A percentile compares a stretch with the other conserved stretches of the same genome.
Evolutionary conservation across 2,797 vertebrate species (phyloP).

Genomic region (Catharus ustulatus): DNA sequence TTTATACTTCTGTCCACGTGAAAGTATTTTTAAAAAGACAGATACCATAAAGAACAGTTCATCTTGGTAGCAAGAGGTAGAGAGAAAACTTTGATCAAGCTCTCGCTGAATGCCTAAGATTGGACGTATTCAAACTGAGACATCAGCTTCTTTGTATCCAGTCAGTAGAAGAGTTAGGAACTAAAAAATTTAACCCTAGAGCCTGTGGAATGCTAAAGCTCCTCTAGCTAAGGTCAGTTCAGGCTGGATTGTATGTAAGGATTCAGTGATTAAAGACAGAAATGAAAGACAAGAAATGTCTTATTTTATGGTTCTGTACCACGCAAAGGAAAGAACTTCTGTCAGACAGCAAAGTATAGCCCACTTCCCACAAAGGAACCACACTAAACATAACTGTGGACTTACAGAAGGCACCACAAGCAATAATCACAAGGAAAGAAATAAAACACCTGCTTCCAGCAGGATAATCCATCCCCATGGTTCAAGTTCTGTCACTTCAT

Average conservation of each 20-base stretch:
- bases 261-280: background rate
- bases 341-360: background rate
- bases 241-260: background rate
- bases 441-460: background rate
- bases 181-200: background rate
- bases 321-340: background rate
- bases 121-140: background rate
- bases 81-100: background rate
- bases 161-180: background rate
- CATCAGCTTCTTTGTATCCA: background rate
- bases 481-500: background rate
- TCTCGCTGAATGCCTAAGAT: background rate
- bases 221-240: background rate
- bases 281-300: background rate
- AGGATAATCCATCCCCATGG: background rate
- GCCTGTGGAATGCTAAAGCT: background rate
- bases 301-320: background rate
- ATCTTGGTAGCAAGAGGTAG: background rate
- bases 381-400: background rate
- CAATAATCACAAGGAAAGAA: background rate
- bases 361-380: background rate
- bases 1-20: rapidly evolving
- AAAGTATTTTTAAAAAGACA: background rate
- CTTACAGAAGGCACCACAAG: background rate
- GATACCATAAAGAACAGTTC: background rate